Conservation (phyloP, 2,113 vertebrate genomes). For the Forbesichthys papilliferus region DNA sequence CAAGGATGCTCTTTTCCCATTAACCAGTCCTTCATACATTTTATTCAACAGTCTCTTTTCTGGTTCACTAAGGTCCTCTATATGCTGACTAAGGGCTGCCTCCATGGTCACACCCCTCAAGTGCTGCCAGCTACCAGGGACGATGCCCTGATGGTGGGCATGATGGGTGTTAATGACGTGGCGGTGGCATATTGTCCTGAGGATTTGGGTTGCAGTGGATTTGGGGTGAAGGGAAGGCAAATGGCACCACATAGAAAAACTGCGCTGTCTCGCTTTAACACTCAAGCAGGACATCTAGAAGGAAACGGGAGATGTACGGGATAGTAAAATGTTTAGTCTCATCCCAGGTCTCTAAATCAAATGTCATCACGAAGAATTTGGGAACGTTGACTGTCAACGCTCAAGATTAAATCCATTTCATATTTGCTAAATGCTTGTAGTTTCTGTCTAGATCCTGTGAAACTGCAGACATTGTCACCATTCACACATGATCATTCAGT, state of each 20-base stretch:
- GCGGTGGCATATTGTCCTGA: conserved; percentile 23
- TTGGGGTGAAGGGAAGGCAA: conserved; percentile 12
- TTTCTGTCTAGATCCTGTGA: too few species aligned
- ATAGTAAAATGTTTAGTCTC: background rate
- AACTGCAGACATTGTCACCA: background rate
- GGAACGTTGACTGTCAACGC: too few species aligned
- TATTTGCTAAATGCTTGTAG: too few species aligned
- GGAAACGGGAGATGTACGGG: background rate
- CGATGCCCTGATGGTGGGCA: background rate
- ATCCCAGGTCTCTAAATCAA: too few species aligned
- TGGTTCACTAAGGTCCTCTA: conserved; percentile 73
- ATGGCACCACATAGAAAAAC: conserved; percentile 37
- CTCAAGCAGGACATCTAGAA: conserved; percentile 26
- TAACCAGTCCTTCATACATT: conserved; percentile 84
- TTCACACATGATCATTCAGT: background rate
- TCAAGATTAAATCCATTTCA: too few species aligned
- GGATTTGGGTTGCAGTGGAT: background rate
- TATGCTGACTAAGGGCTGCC: conserved; percentile 54
- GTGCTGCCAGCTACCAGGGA: conserved; percentile 7
- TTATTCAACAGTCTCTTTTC: conserved; percentile 84
- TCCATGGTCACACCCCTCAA: conserved; percentile 65
- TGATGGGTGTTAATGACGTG: conserved; percentile 1
- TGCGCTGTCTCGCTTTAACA: conserved; percentile 47
- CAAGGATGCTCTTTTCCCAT: conserved; percentile 86
- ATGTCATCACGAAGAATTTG: too few species aligned